Evolutionary conservation across 2,888 invertebrate species (phyloP).

Genomic region (Ctenicera cuprea): DNA sequence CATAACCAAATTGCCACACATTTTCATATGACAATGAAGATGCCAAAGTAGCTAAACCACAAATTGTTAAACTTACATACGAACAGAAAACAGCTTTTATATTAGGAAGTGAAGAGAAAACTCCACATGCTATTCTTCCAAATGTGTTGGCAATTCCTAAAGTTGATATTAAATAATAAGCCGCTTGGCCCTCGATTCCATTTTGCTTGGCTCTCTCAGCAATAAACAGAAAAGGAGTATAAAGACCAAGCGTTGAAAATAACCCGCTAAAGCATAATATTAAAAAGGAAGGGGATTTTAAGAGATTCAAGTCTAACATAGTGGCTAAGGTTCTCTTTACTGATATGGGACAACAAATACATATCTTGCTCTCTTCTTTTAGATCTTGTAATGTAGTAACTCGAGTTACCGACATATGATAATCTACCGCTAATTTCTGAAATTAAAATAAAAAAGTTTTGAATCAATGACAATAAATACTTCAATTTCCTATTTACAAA

Average conservation of each 20-base stretch:
- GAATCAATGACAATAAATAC: background rate
- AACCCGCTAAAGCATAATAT: constrained; percentile 74
- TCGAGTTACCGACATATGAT: constrained; percentile 76
- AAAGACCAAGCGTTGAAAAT: constrained; percentile 84
- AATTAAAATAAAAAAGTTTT: constrained; percentile 35
- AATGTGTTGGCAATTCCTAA: constrained; percentile 86
- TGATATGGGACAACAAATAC: constrained; percentile 68
- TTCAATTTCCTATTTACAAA: too few species aligned
- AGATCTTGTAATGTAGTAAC: constrained; percentile 71
- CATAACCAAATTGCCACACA: constrained; percentile 76
- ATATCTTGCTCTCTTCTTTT: constrained; percentile 72
- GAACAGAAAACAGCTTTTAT: constrained; percentile 80
- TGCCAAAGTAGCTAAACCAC: constrained; percentile 73
- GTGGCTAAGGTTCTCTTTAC: constrained; percentile 64
- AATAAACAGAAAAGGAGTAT: constrained; percentile 86
- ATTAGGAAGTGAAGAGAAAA: constrained; percentile 75
- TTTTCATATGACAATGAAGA: constrained; percentile 73
- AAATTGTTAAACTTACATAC: constrained; percentile 75
- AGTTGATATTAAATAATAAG: constrained; percentile 78
- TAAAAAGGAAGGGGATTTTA: constrained; percentile 66
- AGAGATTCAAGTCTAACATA: constrained; percentile 66
- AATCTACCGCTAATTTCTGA: constrained; percentile 73
- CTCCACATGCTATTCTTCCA: constrained; percentile 81
- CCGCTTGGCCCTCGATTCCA: constrained; percentile 71
- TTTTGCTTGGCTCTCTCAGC: constrained; percentile 73